These are phyloP conservation scores for Pyrrhia umbra DNA, from an alignment of 2,888 invertebrate genomes.

Conservation along the genomic window DNA sequence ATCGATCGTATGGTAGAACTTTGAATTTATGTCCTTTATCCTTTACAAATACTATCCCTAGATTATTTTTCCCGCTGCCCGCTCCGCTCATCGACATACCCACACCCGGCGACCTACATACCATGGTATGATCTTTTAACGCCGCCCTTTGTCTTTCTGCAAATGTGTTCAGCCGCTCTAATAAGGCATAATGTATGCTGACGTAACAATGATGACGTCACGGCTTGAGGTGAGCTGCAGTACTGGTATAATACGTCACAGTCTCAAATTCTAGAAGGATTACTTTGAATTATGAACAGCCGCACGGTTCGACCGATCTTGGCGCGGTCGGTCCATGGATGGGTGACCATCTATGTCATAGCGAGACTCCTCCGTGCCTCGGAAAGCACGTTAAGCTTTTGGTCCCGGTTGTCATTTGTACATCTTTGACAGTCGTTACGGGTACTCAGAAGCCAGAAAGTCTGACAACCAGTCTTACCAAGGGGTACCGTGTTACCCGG, in stretches of 20 bases:
- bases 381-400: too few species aligned
- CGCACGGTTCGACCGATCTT: too few species aligned
- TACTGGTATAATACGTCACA: background rate
- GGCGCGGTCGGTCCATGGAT: too few species aligned
- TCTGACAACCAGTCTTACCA: too few species aligned
- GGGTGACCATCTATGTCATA: too few species aligned
- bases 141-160: constrained; percentile 74
- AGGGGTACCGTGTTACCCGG: too few species aligned
- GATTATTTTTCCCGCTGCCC: background rate
- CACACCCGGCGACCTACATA: constrained; percentile 68
- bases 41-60: background rate
- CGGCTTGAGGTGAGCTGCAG: constrained; percentile 16
- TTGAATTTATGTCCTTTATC: too few species aligned
- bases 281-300: background rate
- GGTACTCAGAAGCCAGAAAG: too few species aligned
- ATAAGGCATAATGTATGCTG: constrained; percentile 72
- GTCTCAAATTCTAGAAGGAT: background rate
- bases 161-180: constrained; percentile 70
- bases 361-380: too few species aligned
- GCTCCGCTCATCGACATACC: constrained; percentile 48
- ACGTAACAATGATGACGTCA: constrained; percentile 57
- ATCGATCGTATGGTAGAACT: too few species aligned
- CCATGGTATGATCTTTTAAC: constrained; percentile 81
- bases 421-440: too few species aligned
- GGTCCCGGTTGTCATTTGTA: too few species aligned